phyloP scores from a whole-genome alignment of 2,113 vertebrate species.

The Syrrhaptes paradoxus region DNA sequence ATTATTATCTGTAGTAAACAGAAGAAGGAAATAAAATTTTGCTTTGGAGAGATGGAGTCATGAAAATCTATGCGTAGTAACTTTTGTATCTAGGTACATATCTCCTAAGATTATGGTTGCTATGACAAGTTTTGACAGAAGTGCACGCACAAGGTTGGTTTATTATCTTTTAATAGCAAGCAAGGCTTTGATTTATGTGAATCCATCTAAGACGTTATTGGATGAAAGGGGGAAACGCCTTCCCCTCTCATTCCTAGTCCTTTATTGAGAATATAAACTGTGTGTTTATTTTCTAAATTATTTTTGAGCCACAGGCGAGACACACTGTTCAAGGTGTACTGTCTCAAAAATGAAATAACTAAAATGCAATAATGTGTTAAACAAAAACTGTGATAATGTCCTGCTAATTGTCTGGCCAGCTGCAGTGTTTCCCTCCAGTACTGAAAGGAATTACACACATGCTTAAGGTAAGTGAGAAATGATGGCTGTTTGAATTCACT shows the following conservation, averaged over 20 bases:
- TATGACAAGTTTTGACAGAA: background rate
- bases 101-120: background rate
- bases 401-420: background rate
- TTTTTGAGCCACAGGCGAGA: background rate
- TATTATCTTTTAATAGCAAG: background rate
- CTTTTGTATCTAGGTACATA: background rate
- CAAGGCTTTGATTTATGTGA: background rate
- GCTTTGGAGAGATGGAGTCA: background rate
- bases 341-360: background rate
- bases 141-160: fast-evolving
- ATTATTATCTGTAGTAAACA: background rate
- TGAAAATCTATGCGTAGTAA: background rate
- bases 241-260: background rate
- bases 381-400: background rate
- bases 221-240: background rate
- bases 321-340: background rate
- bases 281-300: background rate
- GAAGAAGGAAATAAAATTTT: background rate
- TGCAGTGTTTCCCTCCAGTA: background rate
- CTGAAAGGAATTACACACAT: background rate
- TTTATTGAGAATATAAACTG: background rate
- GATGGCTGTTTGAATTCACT: background rate
- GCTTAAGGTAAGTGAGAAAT: background rate
- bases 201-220: background rate
- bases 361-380: background rate